Evolutionary conservation across 2,888 invertebrate genomes (phyloP), one percentile per base, ranked within the genome.

Genomic region (Pyrochroa serraticornis): DNA sequence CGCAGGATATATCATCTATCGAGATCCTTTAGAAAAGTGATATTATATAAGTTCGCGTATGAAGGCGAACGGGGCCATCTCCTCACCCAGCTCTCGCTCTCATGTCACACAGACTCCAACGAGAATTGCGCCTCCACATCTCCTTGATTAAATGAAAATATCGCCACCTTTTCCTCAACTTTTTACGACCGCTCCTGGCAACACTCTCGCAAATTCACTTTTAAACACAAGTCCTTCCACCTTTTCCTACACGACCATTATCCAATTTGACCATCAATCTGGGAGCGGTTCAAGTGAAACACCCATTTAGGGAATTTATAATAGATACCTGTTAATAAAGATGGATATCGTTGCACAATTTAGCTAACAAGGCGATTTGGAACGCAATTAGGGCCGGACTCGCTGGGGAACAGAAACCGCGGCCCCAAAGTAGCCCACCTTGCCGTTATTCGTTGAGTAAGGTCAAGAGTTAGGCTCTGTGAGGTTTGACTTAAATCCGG

Each of bases 1-100:
- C 71, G 68, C 69, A 66, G 74, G 74, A 77, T 77, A 76, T 76
- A 77, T 77, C 77, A 77, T 77, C 76, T 76, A 76, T 77, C 74
- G 76, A 72, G 74, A 74, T 74, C 66, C 68, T 69, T 68, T 73
- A 67, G 69, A 71, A 71, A 71, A 71, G 71, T 73, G 70, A 73
- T 72, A 71, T 71, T 71, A 70, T 70, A 70, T 71, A 70, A 69
- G 57, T 57, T 57, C 57, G 50, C 45, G 43, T 55, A 48, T 43
- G 54, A 47, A 47, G 41, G 55, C 44, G 48, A 48, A 56, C 36
- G 56, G 50, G 56, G 50, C 56, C 50, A 50, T 38, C 50, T 56
- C 47, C 39, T 52, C 52, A 45, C 38, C 31, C 51, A 12, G 1
- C 22, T 22, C 22, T 22, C 39, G 13, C 39, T 12, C 50, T 39